phyloP scores from a whole-genome alignment of 2,113 vertebrate species.

The Alosa alosa region DNA sequence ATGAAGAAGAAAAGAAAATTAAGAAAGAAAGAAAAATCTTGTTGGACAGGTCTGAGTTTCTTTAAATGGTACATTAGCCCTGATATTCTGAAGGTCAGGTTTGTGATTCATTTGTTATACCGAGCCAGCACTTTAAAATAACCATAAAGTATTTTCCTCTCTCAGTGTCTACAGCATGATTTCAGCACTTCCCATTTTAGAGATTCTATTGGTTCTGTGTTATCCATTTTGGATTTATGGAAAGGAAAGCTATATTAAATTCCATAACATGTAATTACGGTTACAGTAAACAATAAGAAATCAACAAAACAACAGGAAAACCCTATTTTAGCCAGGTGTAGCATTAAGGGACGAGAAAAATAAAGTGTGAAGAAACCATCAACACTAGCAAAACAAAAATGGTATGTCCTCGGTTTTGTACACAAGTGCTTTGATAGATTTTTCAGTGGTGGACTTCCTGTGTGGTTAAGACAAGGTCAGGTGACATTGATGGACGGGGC shows the following conservation, averaged over 20 bases:
- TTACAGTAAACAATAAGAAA: not conserved
- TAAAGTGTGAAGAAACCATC: not conserved
- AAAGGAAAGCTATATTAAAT: not conserved
- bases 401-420: not conserved
- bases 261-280: not conserved
- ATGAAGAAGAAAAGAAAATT: not conserved
- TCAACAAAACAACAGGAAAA: not conserved
- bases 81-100: not conserved
- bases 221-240: not conserved
- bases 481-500: conserved; percentile 26
- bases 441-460: conserved; percentile 3
- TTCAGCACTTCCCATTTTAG: not conserved
- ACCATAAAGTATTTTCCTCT: not conserved
- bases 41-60: not conserved
- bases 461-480: conserved; percentile 38
- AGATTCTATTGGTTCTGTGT: not conserved
- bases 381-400: not conserved
- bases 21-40: not conserved
- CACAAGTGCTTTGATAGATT: not conserved
- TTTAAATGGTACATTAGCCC: not conserved
- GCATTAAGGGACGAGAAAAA: not conserved
- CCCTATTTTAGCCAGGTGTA: not conserved
- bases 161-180: not conserved
- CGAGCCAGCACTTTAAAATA: not conserved
- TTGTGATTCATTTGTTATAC: not conserved